A percentile compares a stretch with the other conserved stretches of the same genome.
Conservation (phyloP, 53 echinoderm and acorn worm species). For the Pentamera pediparva region DNA sequence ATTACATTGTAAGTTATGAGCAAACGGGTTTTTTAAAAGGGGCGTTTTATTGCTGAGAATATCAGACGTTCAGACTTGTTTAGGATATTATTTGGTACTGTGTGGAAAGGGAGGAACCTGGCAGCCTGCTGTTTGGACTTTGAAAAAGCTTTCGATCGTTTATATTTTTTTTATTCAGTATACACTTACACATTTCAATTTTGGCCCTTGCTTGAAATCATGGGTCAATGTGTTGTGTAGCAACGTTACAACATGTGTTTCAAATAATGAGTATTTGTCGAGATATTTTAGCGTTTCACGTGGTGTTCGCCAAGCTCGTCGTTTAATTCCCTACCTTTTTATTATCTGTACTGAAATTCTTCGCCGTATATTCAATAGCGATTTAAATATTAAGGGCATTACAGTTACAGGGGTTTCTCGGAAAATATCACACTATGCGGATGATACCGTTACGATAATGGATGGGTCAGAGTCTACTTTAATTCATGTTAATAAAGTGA, state of each 20-base stretch:
- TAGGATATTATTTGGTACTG: background rate
- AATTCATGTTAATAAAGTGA: background rate
- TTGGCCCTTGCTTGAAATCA: background rate
- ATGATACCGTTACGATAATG: background rate
- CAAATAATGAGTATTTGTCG: background rate
- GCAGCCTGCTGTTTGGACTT: background rate
- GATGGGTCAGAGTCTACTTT: background rate
- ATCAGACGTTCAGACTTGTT: background rate
- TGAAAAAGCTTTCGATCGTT: too few species aligned
- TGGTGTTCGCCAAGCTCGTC: background rate
- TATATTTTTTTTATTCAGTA: background rate
- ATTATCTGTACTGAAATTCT: background rate
- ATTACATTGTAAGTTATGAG: background rate
- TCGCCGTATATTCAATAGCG: background rate
- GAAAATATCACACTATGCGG: background rate
- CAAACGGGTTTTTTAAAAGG: background rate
- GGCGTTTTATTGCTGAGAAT: background rate
- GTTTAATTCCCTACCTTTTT: background rate
- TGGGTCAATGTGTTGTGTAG: background rate
- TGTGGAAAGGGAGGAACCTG: background rate
- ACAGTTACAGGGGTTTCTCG: background rate
- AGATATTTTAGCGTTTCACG: background rate
- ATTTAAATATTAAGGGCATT: background rate
- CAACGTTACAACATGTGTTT: background rate
- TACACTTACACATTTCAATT: background rate